Evolutionary conservation across 2,797 vertebrate species (phyloP).

Genomic region (Danio choprae): DNA sequence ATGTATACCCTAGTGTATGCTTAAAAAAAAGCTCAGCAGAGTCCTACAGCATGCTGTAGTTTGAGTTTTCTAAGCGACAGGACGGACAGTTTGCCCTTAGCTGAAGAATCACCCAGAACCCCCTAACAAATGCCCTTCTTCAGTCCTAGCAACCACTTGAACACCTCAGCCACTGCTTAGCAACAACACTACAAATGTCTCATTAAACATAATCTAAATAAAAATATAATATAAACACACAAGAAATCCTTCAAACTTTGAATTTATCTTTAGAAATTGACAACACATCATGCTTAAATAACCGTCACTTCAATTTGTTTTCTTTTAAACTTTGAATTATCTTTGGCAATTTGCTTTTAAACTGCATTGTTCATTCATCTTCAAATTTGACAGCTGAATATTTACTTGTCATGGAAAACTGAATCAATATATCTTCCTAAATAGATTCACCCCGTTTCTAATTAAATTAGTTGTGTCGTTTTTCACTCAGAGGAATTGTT

Average conservation of each 20-base stretch:
- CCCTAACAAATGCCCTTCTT: not conserved
- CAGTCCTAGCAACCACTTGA: not conserved
- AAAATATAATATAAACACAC: not conserved
- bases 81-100: not conserved
- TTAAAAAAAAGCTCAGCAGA: not conserved
- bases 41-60: not conserved
- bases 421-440: not conserved
- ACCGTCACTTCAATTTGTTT: not conserved
- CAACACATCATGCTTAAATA: not conserved
- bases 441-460: not conserved
- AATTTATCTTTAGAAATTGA: constrained; percentile 1
- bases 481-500: not conserved
- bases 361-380: not conserved
- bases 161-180: not conserved
- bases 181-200: not conserved
- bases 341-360: not conserved
- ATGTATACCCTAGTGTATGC: not conserved
- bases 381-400: not conserved
- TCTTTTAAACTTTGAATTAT: not conserved
- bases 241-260: constrained; percentile 4
- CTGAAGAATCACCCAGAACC: not conserved
- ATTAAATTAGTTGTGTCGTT: not conserved
- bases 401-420: not conserved
- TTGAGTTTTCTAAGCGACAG: not conserved
- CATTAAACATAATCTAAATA: not conserved